Evolutionary conservation across 2,888 invertebrate species (phyloP).

Genomic region (Rhopalosiphum nymphaeae): DNA sequence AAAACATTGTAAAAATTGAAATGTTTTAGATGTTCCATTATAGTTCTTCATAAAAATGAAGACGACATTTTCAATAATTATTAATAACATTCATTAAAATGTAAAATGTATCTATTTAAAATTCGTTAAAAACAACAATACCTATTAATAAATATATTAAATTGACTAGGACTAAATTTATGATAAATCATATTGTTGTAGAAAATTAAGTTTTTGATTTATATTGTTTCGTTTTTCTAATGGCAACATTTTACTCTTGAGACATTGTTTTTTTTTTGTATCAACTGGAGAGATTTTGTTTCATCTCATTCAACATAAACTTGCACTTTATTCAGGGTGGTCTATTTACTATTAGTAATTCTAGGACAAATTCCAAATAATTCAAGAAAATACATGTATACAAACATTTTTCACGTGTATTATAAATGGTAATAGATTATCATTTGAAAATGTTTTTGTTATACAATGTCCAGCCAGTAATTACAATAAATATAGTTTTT

Average conservation of each 20-base stretch:
- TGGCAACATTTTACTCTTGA: neutral
- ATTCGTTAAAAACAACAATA: neutral
- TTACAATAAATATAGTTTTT: neutral
- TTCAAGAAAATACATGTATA: neutral
- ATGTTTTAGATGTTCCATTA: neutral
- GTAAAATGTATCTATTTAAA: neutral
- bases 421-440: neutral
- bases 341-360: constrained; percentile 19
- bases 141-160: neutral
- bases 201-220: neutral
- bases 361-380: constrained; percentile 19
- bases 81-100: neutral
- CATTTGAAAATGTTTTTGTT: neutral
- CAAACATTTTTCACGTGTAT: neutral
- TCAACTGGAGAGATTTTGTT: neutral
- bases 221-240: neutral
- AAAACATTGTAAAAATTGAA: neutral
- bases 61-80: neutral
- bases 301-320: constrained; percentile 19
- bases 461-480: neutral
- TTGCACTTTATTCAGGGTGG: constrained; percentile 22
- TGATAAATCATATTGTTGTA: neutral
- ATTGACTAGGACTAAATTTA: neutral
- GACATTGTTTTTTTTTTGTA: neutral
- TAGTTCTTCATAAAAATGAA: neutral